These are phyloP conservation scores for Sesamia inferens DNA, from an alignment of 2,888 invertebrate genomes.

Conservation along the genomic window DNA sequence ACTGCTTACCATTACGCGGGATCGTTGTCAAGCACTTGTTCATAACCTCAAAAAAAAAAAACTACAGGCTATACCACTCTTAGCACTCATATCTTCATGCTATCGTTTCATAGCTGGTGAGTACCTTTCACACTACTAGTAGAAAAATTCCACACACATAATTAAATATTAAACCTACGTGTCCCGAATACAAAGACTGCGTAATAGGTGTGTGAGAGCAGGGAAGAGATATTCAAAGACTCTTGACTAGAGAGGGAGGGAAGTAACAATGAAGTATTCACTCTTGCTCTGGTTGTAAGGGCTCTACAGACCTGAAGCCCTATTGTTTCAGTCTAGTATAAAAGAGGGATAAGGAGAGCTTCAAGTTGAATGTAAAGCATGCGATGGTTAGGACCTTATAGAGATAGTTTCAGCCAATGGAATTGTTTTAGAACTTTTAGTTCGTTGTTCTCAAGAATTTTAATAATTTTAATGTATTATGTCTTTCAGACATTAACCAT, in stretches of 20 bases:
- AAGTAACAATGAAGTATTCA: slow-evolving; percentile 54
- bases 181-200: slow-evolving; percentile 45
- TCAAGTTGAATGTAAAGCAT: slow-evolving; percentile 38
- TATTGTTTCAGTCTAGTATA: slow-evolving; percentile 50
- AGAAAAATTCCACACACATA: slow-evolving; percentile 32
- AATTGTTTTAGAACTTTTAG: neutral
- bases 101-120: no score
- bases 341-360: slow-evolving; percentile 43
- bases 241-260: slow-evolving; percentile 31
- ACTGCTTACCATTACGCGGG: no score
- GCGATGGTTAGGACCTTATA: slow-evolving; percentile 7
- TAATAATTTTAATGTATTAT: neutral
- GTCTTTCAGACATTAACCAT: neutral
- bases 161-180: slow-evolving; percentile 56
- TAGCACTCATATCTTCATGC: neutral
- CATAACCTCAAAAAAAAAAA: no score
- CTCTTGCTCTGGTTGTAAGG: slow-evolving; percentile 42
- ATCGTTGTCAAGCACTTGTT: no score
- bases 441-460: neutral
- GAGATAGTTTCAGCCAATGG: slow-evolving; percentile 7
- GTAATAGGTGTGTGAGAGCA: slow-evolving; percentile 32
- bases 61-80: slow-evolving; percentile 4
- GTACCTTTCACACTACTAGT: neutral
- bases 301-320: slow-evolving; percentile 47
- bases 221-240: slow-evolving; percentile 25